phyloP scores from a whole-genome alignment of 2,797 vertebrate species.

The Chelon auratus region DNA sequence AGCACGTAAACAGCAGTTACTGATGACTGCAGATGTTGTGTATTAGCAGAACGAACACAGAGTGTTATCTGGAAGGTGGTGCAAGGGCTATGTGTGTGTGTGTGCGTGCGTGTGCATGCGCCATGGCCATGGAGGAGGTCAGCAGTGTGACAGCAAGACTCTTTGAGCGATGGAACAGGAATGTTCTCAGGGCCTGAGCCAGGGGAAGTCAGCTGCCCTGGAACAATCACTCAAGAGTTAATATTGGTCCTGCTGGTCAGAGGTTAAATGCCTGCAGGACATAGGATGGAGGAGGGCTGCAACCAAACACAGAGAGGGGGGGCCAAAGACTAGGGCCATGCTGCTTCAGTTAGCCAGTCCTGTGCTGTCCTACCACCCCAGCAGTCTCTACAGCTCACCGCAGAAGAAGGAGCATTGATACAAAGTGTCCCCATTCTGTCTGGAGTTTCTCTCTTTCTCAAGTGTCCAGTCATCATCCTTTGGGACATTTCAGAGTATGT shows the following conservation, averaged over 20 bases:
- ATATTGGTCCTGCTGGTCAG: constrained; percentile 87
- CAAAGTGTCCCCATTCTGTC: background rate
- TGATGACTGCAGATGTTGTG: constrained; percentile 68
- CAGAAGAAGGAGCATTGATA: constrained; percentile 9
- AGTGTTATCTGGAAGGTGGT: constrained; percentile 24
- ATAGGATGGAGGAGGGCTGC: constrained; percentile 80
- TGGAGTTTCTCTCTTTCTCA: constrained; percentile 10
- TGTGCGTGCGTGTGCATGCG: constrained; percentile 50
- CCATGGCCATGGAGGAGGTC: constrained; percentile 84
- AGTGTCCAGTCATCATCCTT: background rate
- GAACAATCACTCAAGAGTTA: constrained; percentile 87
- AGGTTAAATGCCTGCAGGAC: constrained; percentile 88
- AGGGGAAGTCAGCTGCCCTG: constrained; percentile 84
- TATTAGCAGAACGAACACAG: constrained; percentile 58
- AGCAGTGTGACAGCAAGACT: constrained; percentile 80
- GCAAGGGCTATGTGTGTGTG: constrained; percentile 12
- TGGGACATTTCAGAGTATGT: no score
- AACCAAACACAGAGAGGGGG: constrained; percentile 69
- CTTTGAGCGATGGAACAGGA: constrained; percentile 84
- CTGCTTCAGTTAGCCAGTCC: constrained; percentile 18
- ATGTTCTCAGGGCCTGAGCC: constrained; percentile 86
- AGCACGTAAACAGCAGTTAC: constrained; percentile 14
- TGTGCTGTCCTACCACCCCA: constrained; percentile 34
- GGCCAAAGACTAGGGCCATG: constrained; percentile 5
- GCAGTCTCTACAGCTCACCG: constrained; percentile 21